Base-by-base conservation (phyloP, 1,140 invertebrate species). In the Drosophila carrolli region DNA sequence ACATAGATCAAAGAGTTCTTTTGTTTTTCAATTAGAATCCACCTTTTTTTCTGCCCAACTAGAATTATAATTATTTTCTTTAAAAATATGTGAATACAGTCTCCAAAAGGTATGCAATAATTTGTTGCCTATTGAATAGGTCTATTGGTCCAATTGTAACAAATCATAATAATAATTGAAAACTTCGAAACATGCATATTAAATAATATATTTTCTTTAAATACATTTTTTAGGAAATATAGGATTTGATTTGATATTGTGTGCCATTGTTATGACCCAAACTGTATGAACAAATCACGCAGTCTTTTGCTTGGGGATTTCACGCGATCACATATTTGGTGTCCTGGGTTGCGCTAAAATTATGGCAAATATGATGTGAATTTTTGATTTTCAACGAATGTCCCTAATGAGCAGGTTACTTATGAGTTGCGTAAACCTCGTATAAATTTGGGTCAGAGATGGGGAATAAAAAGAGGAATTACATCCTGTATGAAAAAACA, bases 301-400 rank as follows among this genome's bases (percentile, higher is more conserved):
- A 14, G 63, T 16, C 38, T 29, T 23, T 43, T 32, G 56, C 13
- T 50, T 78, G 66, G 79, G 58, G 68, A 82, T 59, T 68, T 71
- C 43, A 75, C 41, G 62, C 79, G 43, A 29, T 56, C 37, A 37
- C 70, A 48, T 78, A 75, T 82, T 83, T 79, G 80, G 70, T 29
- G 23, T 41, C 32, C 44, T 46, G 53, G 27, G 43, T 27, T 40
- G 66, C 57, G 77, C 50, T 46, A 57, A 79, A 84, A 81, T 77
- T 57, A 85, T 85, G 62, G 77, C 72, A 84, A 84, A 85, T 84
- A 84, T 85, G 81, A 72, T 65, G 77, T 60, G 81, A 81, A 84
- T 83, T 83, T 85, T 50, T 58, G 44, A 71, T 72, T 71, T 71
- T 14, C 65, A n/a, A 1, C 11, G 19, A 19, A 9, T 43, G 29